phyloP scores from a whole-genome alignment of 1,140 invertebrate species.

The Diorhabda elongata region DNA sequence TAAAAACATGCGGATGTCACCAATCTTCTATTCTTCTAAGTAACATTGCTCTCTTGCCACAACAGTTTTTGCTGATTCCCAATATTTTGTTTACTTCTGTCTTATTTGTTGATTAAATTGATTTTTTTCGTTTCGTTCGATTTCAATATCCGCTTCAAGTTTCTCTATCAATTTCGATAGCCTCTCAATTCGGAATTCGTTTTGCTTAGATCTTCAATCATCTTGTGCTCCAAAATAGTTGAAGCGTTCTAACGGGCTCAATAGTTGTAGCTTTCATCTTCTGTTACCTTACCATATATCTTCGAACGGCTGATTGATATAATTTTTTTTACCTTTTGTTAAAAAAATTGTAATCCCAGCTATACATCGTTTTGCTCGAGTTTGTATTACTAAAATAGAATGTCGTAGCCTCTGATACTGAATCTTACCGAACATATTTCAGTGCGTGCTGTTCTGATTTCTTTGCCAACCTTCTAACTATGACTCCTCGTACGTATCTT shows the following conservation, averaged over 20 bases:
- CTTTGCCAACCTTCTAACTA: neutral
- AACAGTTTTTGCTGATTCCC: conserved; percentile 55
- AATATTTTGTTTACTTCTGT: conserved; percentile 57
- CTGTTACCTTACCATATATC: conserved; percentile 77
- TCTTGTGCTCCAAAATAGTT: conserved; percentile 96
- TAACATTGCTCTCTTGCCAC: conserved; percentile 60
- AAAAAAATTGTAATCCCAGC: conserved; percentile 68
- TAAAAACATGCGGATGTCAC: too few species aligned
- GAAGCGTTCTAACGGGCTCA: conserved; percentile 88
- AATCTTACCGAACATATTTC: conserved; percentile 47
- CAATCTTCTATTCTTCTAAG: conserved; percentile 58
- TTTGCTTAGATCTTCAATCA: conserved; percentile 81
- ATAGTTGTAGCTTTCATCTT: conserved; percentile 85
- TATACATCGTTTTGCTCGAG: conserved; percentile 68
- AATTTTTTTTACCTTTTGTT: conserved; percentile 63
- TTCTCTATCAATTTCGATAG: conserved; percentile 55
- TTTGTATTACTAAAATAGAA: conserved; percentile 70
- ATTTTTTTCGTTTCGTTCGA: conserved; percentile 72
- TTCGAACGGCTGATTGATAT: conserved; percentile 74
- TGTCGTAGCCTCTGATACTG: conserved; percentile 62
- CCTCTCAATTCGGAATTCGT: conserved; percentile 62
- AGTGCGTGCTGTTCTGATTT: neutral
- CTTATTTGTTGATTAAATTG: conserved; percentile 65
- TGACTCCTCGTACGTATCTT: too few species aligned
- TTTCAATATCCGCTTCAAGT: conserved; percentile 56